A percentile compares a stretch with the other conserved stretches of the same genome.
Conservation (phyloP, 2,888 invertebrate species). For the Heteropelma amictum region DNA sequence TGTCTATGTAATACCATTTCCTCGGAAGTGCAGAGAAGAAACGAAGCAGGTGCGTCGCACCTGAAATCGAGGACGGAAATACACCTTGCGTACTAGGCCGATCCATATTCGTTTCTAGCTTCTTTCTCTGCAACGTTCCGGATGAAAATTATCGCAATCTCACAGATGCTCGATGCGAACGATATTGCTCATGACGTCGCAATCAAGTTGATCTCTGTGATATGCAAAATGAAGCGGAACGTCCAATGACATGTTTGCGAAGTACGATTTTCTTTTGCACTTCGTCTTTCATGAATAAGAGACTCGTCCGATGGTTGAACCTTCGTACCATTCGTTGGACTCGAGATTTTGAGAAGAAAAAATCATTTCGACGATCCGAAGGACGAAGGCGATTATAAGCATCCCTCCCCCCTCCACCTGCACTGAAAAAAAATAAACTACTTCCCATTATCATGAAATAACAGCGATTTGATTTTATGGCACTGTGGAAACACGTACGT, state of each 20-base stretch:
- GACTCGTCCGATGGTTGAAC: background rate
- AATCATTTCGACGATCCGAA: too few relatives aligned
- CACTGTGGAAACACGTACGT: too few relatives aligned
- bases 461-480: too few relatives aligned
- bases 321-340: background rate
- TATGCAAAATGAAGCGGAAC: background rate
- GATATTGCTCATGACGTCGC: background rate
- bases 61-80: slow-evolving; percentile 17
- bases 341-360: too few relatives aligned
- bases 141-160: too few relatives aligned
- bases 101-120: background rate
- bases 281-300: slow-evolving; percentile 15
- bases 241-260: background rate
- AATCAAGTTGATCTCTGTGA: background rate
- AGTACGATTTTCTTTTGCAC: slow-evolving; percentile 27
- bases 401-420: too few relatives aligned
- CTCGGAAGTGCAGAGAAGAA: background rate
- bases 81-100: slow-evolving; percentile 13
- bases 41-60: slow-evolving; percentile 4
- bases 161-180: too few relatives aligned
- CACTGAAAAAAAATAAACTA: too few relatives aligned
- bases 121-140: too few relatives aligned
- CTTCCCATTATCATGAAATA: too few relatives aligned
- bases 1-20: background rate
- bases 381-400: too few relatives aligned